phyloP scores from a whole-genome alignment of 2,888 invertebrate genomes.

The Timema cristinae region DNA sequence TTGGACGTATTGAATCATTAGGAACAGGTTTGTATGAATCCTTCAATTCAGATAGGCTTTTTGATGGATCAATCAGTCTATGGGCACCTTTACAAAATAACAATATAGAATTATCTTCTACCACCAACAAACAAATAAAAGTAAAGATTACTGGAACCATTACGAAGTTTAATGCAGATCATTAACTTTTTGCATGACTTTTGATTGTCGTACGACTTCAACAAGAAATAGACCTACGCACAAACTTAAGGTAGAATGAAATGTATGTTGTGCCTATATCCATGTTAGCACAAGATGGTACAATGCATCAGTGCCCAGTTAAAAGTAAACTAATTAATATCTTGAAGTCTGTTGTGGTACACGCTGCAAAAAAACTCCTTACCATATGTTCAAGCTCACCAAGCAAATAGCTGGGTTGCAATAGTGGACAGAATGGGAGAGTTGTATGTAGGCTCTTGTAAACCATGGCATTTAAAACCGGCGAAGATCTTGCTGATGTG shows the following conservation, averaged over 20 bases:
- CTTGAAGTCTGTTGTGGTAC: neutral
- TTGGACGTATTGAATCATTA: neutral
- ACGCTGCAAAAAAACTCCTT: neutral
- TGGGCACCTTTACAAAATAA: neutral
- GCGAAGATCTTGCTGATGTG: neutral
- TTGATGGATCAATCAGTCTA: neutral
- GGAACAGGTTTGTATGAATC: neutral
- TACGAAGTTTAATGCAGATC: too few relatives aligned
- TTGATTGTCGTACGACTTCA: neutral
- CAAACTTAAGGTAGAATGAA: neutral
- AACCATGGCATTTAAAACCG: neutral
- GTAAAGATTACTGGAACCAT: too few relatives aligned
- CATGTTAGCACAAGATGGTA: neutral
- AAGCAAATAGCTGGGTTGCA: neutral
- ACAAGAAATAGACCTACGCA: neutral
- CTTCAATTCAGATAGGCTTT: neutral
- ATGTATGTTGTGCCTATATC: neutral
- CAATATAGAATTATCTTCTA: neutral
- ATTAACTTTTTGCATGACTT: too few relatives aligned
- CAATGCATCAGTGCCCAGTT: too few relatives aligned
- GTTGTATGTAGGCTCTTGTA: neutral
- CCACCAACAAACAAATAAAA: too few relatives aligned
- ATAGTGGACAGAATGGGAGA: neutral
- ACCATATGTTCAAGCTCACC: neutral
- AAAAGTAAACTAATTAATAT: neutral